Conservation (phyloP, 2,797 vertebrate genomes). For the Fringilla coelebs region DNA sequence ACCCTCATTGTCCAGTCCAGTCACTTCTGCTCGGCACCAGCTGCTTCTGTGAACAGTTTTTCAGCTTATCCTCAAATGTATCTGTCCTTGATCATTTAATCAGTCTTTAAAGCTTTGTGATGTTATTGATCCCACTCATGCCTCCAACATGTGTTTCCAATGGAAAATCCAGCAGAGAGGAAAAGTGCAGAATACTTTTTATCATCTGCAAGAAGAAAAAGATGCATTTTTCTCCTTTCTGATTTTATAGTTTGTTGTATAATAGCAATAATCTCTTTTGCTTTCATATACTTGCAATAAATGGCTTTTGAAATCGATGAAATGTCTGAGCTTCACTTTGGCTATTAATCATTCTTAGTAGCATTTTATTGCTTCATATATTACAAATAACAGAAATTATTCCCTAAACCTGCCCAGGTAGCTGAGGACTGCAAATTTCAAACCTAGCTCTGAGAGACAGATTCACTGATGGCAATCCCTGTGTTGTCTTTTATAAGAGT, state of each 20-base stretch:
- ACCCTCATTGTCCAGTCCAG: neutral
- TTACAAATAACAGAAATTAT: constrained; percentile 46
- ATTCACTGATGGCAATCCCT: neutral
- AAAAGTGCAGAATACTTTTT: neutral
- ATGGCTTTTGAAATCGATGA: constrained; percentile 42
- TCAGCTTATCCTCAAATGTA: constrained; percentile 27
- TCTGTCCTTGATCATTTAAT: constrained; percentile 51
- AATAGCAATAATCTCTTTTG: constrained; percentile 46
- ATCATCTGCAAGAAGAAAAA: neutral
- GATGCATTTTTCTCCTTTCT: constrained; percentile 29
- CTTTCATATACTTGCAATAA: constrained; percentile 45
- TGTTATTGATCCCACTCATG: constrained; percentile 48
- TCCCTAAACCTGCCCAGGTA: neutral
- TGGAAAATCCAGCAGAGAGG: constrained; percentile 20
- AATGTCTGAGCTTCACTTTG: constrained; percentile 29
- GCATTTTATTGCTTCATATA: constrained; percentile 47
- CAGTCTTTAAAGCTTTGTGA: constrained; percentile 52
- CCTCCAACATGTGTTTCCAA: neutral
- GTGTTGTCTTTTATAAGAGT: neutral
- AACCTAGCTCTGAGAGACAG: constrained; percentile 17
- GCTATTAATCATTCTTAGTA: constrained; percentile 61
- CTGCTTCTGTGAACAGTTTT: constrained; percentile 33
- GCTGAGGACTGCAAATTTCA: constrained; percentile 45
- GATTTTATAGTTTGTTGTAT: constrained; percentile 50
- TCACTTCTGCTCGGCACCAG: constrained; percentile 19